Base-by-base conservation (phyloP, 2,113 vertebrate genomes). In the Phainopepla nitens region DNA sequence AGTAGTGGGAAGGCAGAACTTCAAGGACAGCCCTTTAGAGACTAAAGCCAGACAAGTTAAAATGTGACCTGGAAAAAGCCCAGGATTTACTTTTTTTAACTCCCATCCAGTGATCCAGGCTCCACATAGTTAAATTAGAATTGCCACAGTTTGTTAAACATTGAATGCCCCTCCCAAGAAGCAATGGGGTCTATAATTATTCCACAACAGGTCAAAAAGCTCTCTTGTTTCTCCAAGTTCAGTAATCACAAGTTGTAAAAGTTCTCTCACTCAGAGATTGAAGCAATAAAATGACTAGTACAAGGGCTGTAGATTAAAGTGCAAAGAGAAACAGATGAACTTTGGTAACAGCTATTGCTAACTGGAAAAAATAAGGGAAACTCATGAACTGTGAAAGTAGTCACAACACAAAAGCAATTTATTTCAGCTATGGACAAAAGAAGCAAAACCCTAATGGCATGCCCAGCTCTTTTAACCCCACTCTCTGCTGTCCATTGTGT, bases 301-400 rank as follows among this genome's bases (percentile, higher is more conserved):
- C 8, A n/a, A 56, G 68, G 88, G 90, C 60, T 93, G 84, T 95
- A 97, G 94, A 96, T 90, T 96, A 92, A 94, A 93, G 94, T 94
- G 68, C 95, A 93, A 69, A 88, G 66, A 73, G 62, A 90, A 94
- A 72, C 15, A 87, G 35, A 36, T 81, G 92, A 90, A 88, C 88
- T 96, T 96, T 92, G 88, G 90, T 56, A 94, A 68, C n/a, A 83
- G 41, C 60, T 82, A 78, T n/a, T 31, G 35, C 69, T 69, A 91
- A 60, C 51, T 49, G 42, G 24, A 58, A 58, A 90, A 83, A 81
- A 49, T 11, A 91, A 28, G 24, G 50, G 35, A 73, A 94, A 80
- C 13, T 66, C 14, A 11, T 1, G 11, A 86, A 61, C 51, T 56
- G 29, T 31, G 62, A 61, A 92, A 78, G 35, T 10, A 47, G 23